Evolutionary conservation across 1,140 invertebrate species (phyloP).

Genomic region (Pinna nobilis): DNA sequence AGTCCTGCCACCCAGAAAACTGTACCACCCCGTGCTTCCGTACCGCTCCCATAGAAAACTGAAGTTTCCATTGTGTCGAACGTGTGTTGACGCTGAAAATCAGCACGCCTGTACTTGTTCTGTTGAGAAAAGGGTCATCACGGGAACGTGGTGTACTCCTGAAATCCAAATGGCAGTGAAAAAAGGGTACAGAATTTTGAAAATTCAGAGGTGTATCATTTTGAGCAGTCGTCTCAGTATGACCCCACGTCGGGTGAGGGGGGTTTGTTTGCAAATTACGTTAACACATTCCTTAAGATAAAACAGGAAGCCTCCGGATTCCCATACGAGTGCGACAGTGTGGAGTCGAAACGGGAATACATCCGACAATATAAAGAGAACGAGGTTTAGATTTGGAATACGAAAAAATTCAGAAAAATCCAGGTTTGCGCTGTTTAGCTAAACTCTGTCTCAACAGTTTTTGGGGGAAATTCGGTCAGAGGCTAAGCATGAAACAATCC

Average conservation of each 20-base stretch:
- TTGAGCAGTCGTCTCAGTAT: constrained; percentile 59
- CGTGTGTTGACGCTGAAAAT: constrained; percentile 30
- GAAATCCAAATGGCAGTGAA: constrained; percentile 70
- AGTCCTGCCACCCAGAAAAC: constrained; percentile 16
- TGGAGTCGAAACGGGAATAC: constrained; percentile 51
- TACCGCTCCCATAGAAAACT: constrained; percentile 30
- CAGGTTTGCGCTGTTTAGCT: constrained; percentile 55
- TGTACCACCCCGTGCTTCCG: constrained; percentile 20
- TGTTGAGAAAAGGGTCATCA: constrained; percentile 59
- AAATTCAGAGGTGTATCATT: constrained; percentile 72
- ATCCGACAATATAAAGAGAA: constrained; percentile 63
- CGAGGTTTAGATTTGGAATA: constrained; percentile 69
- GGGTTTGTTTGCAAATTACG: constrained; percentile 51
- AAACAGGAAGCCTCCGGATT: constrained; percentile 56
- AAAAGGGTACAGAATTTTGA: constrained; percentile 68
- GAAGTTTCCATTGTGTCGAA: constrained; percentile 38
- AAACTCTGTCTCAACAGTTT: constrained; percentile 58
- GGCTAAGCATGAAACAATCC: constrained; percentile 39
- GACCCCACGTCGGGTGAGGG: constrained; percentile 6
- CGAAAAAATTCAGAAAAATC: constrained; percentile 69
- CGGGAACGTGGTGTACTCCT: constrained; percentile 70
- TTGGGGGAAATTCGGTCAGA: constrained; percentile 59
- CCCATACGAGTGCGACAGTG: constrained; percentile 42
- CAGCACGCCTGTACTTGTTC: constrained; percentile 30
- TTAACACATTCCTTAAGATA: constrained; percentile 54